Evolutionary conservation across 53 echinoderm and acorn worm species (phyloP).

Genomic region (Paracentrotus lividus): DNA sequence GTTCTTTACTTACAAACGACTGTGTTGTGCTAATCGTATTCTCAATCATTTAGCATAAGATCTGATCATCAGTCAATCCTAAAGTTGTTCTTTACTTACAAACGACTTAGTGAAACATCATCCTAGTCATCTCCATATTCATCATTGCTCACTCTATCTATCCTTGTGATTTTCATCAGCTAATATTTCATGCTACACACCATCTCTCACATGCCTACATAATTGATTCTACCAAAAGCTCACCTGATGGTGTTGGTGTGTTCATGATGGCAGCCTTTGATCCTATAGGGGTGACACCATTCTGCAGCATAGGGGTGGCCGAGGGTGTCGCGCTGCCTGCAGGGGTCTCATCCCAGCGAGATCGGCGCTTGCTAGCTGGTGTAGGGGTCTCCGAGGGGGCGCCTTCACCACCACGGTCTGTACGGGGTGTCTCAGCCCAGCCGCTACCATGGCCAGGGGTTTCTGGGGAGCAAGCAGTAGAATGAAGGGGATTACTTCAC

Average conservation of each 20-base stretch:
- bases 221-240: neutral
- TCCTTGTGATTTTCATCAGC: no score
- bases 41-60: no score
- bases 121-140: no score
- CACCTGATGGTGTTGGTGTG: conserved; percentile 91
- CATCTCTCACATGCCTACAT: no score
- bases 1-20: no score
- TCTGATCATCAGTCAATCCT: no score
- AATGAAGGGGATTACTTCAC: neutral
- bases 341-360: conserved; percentile 98
- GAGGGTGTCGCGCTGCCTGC: conserved; percentile 89
- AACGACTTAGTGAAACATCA: no score
- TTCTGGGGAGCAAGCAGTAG: conserved; percentile 65
- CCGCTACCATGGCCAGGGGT: conserved; percentile 99
- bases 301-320: conserved; percentile 76
- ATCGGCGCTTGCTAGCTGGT: conserved; percentile 94
- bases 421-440: conserved; percentile 99
- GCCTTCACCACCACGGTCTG: conserved; percentile 97
- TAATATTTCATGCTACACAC: no score
- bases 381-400: conserved; percentile 93
- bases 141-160: no score
- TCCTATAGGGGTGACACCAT: conserved; percentile 87
- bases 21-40: no score
- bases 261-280: conserved; percentile 92
- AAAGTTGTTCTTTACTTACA: no score